Conservation (phyloP, 2,113 vertebrate genomes). For the Gambusia affinis region DNA sequence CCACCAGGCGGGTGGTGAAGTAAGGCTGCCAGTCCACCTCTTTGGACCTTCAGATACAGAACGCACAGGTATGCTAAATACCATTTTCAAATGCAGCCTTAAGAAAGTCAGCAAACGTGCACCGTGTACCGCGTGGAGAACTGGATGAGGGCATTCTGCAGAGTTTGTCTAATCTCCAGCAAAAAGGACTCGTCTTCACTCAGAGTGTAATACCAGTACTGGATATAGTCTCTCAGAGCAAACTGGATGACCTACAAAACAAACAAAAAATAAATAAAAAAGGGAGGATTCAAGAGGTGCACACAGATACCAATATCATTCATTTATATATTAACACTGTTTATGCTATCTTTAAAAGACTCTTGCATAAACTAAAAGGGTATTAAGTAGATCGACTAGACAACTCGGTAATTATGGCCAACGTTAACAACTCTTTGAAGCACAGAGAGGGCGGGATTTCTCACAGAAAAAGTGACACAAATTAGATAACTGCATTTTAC, state of each 20-base stretch:
- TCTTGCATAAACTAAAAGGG: neutral
- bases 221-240: slow-evolving; percentile 97
- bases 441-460: no score
- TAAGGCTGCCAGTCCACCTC: slow-evolving; percentile 99
- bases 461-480: neutral
- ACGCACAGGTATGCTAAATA: neutral
- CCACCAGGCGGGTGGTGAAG: slow-evolving; percentile 97
- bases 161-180: slow-evolving; percentile 94
- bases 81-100: neutral
- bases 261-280: slow-evolving; percentile 7
- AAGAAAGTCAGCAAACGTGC: neutral
- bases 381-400: no score
- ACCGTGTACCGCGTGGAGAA: slow-evolving; percentile 90
- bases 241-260: slow-evolving; percentile 92
- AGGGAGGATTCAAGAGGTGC: neutral
- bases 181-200: slow-evolving; percentile 98
- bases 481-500: neutral
- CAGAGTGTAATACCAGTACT: slow-evolving; percentile 99
- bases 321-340: neutral
- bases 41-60: slow-evolving; percentile 85
- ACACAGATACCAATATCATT: neutral
- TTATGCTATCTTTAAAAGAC: neutral
- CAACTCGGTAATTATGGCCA: no score
- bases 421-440: no score
- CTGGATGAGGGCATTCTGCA: slow-evolving; percentile 96